These are phyloP conservation scores for Lacerta bilineata DNA, from an alignment of 2,797 vertebrate species.

Conservation along the genomic window DNA sequence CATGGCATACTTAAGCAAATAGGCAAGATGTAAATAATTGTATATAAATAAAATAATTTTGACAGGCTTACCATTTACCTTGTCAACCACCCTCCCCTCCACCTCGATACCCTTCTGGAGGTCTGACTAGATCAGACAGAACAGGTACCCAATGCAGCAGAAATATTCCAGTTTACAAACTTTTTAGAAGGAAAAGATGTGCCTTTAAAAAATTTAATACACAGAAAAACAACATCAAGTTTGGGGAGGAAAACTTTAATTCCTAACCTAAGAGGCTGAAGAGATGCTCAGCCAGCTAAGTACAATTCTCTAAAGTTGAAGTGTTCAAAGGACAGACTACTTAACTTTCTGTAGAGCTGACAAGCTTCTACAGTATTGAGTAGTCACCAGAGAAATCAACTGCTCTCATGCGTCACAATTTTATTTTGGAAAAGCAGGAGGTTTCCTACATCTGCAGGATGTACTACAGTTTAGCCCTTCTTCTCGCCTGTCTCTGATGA, in stretches of 20 bases:
- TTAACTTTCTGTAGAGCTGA: not conserved
- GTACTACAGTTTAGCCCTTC: not conserved
- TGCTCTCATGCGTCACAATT: not conserved
- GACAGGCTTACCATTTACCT: no score
- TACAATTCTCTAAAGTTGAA: constrained; percentile 2
- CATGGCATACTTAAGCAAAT: no score
- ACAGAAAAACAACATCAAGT: constrained; percentile 23
- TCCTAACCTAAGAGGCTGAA: not conserved
- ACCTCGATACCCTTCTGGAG: no score
- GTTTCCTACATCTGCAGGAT: not conserved
- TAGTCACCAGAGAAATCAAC: constrained; percentile 40
- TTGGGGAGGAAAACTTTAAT: constrained; percentile 28
- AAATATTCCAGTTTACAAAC: not conserved
- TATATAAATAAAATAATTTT: no score
- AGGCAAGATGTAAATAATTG: no score
- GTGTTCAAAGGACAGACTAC: not conserved
- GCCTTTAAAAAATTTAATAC: not conserved
- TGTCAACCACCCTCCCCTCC: no score
- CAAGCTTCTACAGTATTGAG: not conserved
- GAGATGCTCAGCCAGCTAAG: not conserved
- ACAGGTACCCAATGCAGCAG: not conserved
- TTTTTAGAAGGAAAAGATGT: constrained; percentile 41
- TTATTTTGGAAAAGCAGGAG: constrained; percentile 28
- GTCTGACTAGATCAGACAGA: constrained; percentile 19
- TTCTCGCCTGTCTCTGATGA: not conserved